Evolutionary conservation across 2,888 invertebrate species (phyloP), one percentile per base, ranked within the genome.

Genomic region (Luperina testacea): DNA sequence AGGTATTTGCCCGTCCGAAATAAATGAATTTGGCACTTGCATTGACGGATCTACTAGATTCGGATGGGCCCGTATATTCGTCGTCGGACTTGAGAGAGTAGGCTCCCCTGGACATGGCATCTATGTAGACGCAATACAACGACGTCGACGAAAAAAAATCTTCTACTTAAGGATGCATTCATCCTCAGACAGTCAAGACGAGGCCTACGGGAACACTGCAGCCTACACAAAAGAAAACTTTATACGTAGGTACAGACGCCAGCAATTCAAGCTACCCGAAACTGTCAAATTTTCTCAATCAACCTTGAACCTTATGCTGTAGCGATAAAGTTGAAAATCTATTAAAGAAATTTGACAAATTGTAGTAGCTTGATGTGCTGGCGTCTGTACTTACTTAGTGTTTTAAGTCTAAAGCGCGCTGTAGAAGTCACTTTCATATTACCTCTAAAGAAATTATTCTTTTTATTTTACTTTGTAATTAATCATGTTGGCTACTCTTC

Each of bases 401-500:
- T 42, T 86, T 38, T 73, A 71, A 82, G 27, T 77, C 51, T 72
- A 82, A 79, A 82, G 75, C 74, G 51, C 64, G 48, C 70, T 72
- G 84, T 53, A 73, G 76, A 76, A 86, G 88, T 88, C 87, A 84
- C 75, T 88, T 88, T 75, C 42, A 70, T 76, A 88, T 75, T 89
- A 83, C 78, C 80, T 89, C 80, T 82, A 77, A 85, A 88, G 90
- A 88, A 88, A 88, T 87, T 64, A 89, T 88, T 87, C 83, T 83
- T 89, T 87, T 88, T 92, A 92, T 93, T 92, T 91, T 91, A 92
- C 90, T 91, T 89, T 87, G 91, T 92, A 92, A 94, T 94, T 94
- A 94, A 94, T 94, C 93, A 94, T 92, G 91, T 91, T 90, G 90
- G 90, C 86, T 90, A 88, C 87, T 90, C 89, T 90, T 90, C 87